These are phyloP conservation scores for Nettapus auritus DNA, from an alignment of 2,113 vertebrate genomes.

Conservation along the genomic window DNA sequence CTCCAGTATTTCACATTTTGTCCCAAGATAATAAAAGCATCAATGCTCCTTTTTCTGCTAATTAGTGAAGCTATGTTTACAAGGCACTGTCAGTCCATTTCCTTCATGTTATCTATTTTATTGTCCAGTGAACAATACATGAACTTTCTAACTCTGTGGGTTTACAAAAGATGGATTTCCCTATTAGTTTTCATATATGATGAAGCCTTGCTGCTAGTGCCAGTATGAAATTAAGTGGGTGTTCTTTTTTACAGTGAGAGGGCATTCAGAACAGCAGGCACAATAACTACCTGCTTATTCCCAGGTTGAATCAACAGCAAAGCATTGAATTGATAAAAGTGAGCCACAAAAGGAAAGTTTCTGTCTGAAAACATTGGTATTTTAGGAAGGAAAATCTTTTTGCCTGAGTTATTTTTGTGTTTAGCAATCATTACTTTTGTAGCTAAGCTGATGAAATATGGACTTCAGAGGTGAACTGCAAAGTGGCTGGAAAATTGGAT, in stretches of 20 bases:
- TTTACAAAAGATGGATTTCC: constrained; percentile 55
- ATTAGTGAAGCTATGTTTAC: constrained; percentile 8
- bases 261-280: not conserved
- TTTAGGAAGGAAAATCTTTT: not conserved
- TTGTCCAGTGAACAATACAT: constrained; percentile 49
- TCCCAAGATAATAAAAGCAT: constrained; percentile 48
- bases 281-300: not conserved
- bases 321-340: not conserved
- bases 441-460: not conserved
- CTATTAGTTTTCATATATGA: not conserved
- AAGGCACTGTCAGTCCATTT: not conserved
- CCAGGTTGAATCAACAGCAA: not conserved
- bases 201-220: constrained; percentile 5
- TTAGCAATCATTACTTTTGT: not conserved
- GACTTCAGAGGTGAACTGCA: not conserved
- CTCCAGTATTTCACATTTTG: constrained; percentile 26
- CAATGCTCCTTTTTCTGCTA: not conserved
- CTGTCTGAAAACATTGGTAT: not conserved
- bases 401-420: not conserved
- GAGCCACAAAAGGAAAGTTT: not conserved
- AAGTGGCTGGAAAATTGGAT: not conserved
- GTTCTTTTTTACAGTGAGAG: not conserved
- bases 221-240: not conserved
- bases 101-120: not conserved
- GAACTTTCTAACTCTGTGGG: constrained; percentile 35